Percentiles rank a stretch among this genome's conserved stretches.
Evolutionary conservation across 2,797 vertebrate genomes (phyloP).

Genomic region (Crenichthys baileyi): DNA sequence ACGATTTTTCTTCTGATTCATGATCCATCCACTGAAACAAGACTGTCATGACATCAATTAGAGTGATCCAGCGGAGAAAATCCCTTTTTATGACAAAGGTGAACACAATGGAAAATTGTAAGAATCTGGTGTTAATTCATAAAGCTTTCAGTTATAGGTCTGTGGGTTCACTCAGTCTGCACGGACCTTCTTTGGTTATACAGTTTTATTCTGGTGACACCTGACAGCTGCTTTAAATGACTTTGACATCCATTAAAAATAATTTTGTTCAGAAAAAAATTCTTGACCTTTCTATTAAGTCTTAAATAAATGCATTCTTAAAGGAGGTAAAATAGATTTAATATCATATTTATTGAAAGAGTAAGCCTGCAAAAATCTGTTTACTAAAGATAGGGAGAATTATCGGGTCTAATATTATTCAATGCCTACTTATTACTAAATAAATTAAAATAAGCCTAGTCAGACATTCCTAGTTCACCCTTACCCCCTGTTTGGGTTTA

Average conservation of each 20-base stretch:
- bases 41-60: neutral
- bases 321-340: neutral
- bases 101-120: neutral
- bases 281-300: neutral
- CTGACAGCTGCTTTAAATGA: no score
- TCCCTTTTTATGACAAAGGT: neutral
- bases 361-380: neutral
- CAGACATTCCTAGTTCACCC: no score
- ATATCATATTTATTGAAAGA: neutral
- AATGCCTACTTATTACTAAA: no score
- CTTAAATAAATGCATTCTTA: neutral
- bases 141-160: neutral
- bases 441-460: no score
- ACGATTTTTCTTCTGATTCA: neutral
- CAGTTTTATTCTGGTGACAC: no score
- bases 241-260: neutral
- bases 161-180: no score
- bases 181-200: no score
- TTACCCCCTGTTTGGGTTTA: no score
- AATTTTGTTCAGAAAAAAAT: no score
- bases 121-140: neutral
- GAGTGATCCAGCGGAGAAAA: neutral
- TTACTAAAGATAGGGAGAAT: no score
- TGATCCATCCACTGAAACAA: neutral
- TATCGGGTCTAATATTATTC: no score